Evolutionary conservation across 2,888 invertebrate species (phyloP).

Genomic region (Hyposoter didymator): DNA sequence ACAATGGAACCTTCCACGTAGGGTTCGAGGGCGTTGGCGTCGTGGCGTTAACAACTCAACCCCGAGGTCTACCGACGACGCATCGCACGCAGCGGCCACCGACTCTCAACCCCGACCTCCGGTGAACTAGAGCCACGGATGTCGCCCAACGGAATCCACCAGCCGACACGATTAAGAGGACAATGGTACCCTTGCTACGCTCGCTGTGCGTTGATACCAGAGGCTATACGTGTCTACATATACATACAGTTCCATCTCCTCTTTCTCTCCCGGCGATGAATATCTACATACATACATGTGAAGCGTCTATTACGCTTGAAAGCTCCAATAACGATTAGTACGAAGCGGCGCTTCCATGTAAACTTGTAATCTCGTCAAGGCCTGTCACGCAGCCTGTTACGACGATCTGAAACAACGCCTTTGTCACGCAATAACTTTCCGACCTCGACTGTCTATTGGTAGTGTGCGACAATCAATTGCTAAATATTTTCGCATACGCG

Average conservation of each 20-base stretch:
- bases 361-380: conserved; percentile 43
- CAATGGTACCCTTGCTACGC: conserved; percentile 70
- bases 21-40: conserved; percentile 65
- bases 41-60: conserved; percentile 77
- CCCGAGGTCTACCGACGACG: conserved; percentile 71
- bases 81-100: conserved; percentile 71
- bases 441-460: not conserved
- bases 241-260: not conserved
- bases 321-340: conserved; percentile 65
- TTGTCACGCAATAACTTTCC: conserved; percentile 25
- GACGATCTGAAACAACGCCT: conserved; percentile 34
- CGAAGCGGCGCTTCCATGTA: conserved; percentile 40
- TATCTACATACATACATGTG: not conserved
- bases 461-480: conserved; percentile 5
- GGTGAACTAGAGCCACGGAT: conserved; percentile 60
- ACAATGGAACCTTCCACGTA: conserved; percentile 73
- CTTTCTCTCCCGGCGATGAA: not conserved
- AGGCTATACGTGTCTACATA: not conserved
- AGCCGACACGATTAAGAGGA: conserved; percentile 76
- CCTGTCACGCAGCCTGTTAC: conserved; percentile 9
- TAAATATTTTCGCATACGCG: not conserved
- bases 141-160: conserved; percentile 68
- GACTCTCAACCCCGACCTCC: conserved; percentile 34
- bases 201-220: conserved; percentile 47
- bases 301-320: conserved; percentile 58